Evolutionary conservation across 2,113 vertebrate genomes (phyloP), one percentile per base, ranked within the genome.

Genomic region (Crocuta crocuta): DNA sequence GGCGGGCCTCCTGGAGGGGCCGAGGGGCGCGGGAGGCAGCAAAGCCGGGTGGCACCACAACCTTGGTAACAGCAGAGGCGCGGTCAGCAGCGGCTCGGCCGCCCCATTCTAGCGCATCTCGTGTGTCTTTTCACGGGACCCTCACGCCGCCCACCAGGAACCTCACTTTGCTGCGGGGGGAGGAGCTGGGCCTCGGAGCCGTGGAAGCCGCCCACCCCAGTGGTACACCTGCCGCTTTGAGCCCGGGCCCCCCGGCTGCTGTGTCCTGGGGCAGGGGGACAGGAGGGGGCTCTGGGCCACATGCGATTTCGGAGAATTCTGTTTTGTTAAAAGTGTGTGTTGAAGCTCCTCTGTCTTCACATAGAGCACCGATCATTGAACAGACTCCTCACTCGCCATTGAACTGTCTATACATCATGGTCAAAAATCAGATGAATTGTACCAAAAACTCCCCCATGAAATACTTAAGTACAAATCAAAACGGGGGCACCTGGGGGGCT

Each of bases 21-120:
- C 0, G 4, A 28, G 58, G 76, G 80, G 21, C 3, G 4, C n/a
- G 15, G 74, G 80, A 10, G 43, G 73, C 48, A 9, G 81, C 15
- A 3, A 0, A 3, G 35, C 43, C 28, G 0, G 4, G 0, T 11
- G 0, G 76, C 9, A n/a, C 21, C 0, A 10, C 4, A 58, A 33
- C 53, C 84, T 53, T 3, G 1, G 0, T 16, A 4, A 4, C 0
- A 6, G 4, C 15, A 1, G 8, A 1, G 2, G 55, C 0, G 23
- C 24, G 0, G 3, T 2, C 10, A 0, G 58, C 10, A 3, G 43
- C 35, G 0, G 5, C 28, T 4, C 0, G 12, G 28, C 21, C 19
- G 61, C 9, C 0, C 1, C 0, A 4, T 45, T 15, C 7, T 17
- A 4, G 35, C 0, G 7, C 5, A 0, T 39, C 4, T 11, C 0